phyloP scores from a whole-genome alignment of 1,140 invertebrate species.

The Eumaeus atala region DNA sequence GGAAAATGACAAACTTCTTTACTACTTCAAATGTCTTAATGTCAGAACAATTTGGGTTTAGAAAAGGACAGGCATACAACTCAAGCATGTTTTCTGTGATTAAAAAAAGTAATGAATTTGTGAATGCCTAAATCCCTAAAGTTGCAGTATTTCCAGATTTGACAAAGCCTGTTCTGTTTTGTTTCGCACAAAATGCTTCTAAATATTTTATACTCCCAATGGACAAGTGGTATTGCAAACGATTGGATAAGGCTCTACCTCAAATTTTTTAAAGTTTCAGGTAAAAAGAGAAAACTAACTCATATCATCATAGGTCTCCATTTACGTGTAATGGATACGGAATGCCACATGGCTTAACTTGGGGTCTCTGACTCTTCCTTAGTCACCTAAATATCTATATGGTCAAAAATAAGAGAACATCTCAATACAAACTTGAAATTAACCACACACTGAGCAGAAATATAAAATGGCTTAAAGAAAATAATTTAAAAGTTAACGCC shows the following conservation, averaged over 20 bases:
- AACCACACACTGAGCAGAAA: no score
- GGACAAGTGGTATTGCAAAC: background rate
- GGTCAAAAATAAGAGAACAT: no score
- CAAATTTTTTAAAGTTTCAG: background rate
- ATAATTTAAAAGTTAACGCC: no score
- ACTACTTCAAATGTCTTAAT: background rate
- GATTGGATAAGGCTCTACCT: background rate
- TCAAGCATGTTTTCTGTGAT: background rate
- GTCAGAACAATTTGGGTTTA: slow-evolving; percentile 4
- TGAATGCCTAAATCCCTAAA: slow-evolving; percentile 1
- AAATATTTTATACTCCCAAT: background rate
- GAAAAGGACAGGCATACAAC: background rate
- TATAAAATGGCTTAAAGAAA: no score
- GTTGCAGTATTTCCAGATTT: background rate
- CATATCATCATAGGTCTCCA: no score
- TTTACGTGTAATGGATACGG: no score
- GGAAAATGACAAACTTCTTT: no score
- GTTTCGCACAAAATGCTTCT: background rate
- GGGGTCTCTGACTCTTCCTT: no score
- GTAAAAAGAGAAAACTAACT: no score
- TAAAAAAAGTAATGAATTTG: slow-evolving; percentile 1
- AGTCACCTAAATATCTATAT: no score
- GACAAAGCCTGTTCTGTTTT: slow-evolving; percentile 5
- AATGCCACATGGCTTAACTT: no score
- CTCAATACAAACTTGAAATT: no score